Base-by-base conservation (phyloP, 2,797 vertebrate genomes). In the Pseudochaenichthys georgianus region DNA sequence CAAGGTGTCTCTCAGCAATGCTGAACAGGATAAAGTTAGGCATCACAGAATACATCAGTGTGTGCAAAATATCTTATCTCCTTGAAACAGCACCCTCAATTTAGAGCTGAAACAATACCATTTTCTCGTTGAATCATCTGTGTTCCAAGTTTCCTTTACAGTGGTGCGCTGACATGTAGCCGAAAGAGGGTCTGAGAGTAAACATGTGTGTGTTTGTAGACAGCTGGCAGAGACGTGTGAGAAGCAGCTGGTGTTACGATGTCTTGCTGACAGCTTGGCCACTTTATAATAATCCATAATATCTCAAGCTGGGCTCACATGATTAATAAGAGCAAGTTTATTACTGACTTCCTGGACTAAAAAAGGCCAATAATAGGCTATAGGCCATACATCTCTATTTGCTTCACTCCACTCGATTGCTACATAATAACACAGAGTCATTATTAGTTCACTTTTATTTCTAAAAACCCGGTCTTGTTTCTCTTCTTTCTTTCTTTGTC, bases 161-260 rank as follows among this genome's bases (percentile, higher is more conserved):
- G 3, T 48, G 7, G 6, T 31, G 38, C 23, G 47, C 13, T 51
- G 65, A 70, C 78, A 55, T 7, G 17, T 19, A 73, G 53, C 19
- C 51, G 76, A 12, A 65, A 73, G 72, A 50, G 43, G 62, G 41
- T 47, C 16, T 2, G 21, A 74, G 64, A 77, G 75, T 79, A 76
- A 81, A 81, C 75, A 71, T 55, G 61, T 55, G 61, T 60, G 59
- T 75, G 64, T 86, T 77, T 78, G 76, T 54, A 66, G 78, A 69
- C 70, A 66, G 64, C 60, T 77, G 51, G 71, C 65, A 75, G 41
- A 59, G 73, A 72, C 1, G 21, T 78, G 77, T 41, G 57, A 82
- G 61, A 75, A 53, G 43, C 75, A 70, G 78, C 83, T 62, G 77
- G 31, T 63, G 62, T 83, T 73, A 68, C 62, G 53, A 77, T 31